Conservation (phyloP, 2,797 vertebrate species). For the Coccyzus lansbergi region DNA sequence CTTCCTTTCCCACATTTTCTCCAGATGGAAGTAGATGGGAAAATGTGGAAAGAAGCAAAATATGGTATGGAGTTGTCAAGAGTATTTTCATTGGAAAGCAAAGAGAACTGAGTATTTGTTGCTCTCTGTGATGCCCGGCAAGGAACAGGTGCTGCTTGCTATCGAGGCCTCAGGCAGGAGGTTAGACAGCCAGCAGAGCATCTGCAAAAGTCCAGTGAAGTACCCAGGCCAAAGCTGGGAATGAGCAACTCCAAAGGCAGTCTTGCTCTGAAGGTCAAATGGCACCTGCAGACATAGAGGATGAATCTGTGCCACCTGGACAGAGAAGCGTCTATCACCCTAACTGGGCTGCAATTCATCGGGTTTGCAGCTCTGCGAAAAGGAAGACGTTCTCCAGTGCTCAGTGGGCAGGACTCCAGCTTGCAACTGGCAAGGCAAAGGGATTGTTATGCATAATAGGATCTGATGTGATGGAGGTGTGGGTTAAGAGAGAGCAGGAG, state of each 20-base stretch:
- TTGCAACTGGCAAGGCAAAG: not conserved
- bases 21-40: fast-evolving
- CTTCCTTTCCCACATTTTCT: not conserved
- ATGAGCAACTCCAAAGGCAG: not conserved
- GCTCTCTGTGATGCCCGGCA: not conserved
- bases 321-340: not conserved
- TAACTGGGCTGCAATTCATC: fast-evolving
- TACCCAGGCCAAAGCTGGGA: not conserved
- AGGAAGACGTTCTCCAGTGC: not conserved
- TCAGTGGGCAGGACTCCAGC: not conserved
- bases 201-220: not conserved
- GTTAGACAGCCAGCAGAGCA: not conserved
- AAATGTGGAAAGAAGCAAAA: not conserved
- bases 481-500: not conserved
- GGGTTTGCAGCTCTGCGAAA: not conserved
- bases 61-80: not conserved
- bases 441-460: not conserved
- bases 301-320: not conserved
- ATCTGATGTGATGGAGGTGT: not conserved
- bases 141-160: not conserved
- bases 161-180: not conserved
- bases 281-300: not conserved
- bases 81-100: not conserved
- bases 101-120: not conserved
- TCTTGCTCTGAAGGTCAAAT: not conserved